phyloP scores from a whole-genome alignment of 1,140 invertebrate species.

The Neodiprion pinetum region DNA sequence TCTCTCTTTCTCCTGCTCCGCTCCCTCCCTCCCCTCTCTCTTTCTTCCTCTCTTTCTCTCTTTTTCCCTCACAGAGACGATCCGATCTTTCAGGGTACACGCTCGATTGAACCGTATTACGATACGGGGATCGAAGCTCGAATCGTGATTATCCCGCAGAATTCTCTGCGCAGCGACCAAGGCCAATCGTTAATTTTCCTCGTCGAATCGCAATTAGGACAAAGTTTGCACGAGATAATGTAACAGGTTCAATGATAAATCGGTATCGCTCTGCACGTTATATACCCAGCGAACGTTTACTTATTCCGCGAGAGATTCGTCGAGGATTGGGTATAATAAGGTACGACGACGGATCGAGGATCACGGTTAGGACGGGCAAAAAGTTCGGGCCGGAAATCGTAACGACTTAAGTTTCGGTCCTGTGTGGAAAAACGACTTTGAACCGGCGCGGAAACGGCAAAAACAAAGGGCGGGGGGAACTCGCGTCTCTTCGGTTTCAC shows the following conservation, averaged over 20 bases:
- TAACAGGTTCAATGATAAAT: too few relatives aligned
- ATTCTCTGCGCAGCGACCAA: neutral
- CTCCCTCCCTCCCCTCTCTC: neutral
- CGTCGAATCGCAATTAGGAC: conserved; percentile 4
- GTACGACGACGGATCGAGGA: too few relatives aligned
- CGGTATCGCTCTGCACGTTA: too few relatives aligned
- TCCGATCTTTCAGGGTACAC: neutral
- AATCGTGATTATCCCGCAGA: neutral
- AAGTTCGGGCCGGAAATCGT: conserved; percentile 6
- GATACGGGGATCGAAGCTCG: neutral
- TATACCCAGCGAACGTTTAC: too few relatives aligned
- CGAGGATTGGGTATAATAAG: too few relatives aligned
- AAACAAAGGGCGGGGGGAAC: neutral
- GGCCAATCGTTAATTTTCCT: neutral
- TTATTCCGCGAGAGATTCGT: too few relatives aligned
- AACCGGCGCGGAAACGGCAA: neutral
- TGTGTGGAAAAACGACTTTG: neutral
- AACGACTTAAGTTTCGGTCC: neutral
- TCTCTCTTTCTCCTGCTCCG: neutral
- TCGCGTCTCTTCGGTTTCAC: too few relatives aligned
- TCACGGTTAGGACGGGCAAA: neutral
- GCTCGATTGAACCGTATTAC: neutral
- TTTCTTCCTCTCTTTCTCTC: conserved; percentile 11
- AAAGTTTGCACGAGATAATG: neutral
- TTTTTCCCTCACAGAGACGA: conserved; percentile 1